Base-by-base conservation (phyloP, 2,797 vertebrate genomes). In the Poeciliopsis turneri region DNA sequence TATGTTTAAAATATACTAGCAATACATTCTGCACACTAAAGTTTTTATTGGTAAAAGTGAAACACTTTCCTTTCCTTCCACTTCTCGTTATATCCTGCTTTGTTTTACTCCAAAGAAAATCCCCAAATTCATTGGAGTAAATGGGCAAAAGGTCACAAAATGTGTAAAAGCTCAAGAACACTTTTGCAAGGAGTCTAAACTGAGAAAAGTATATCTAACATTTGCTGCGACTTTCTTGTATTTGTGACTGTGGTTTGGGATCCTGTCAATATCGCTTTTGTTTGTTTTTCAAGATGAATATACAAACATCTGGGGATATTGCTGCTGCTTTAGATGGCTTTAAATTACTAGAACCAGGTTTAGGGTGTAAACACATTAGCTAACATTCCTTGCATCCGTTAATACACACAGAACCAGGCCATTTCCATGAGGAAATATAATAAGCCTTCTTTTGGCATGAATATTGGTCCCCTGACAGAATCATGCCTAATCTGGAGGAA, bases 341-440 rank as follows among this genome's bases (percentile, higher is more conserved):
- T 92, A 78, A 82, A 82, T 84, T 86, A 84, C 83, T 88, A 83
- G 90, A 93, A 93, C 74, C 84, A 90, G 90, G 90, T 94, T 93
- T 92, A 90, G 91, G 83, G 88, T 89, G 90, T 89, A 93, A 95
- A 95, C 89, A 94, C 86, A 95, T 95, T 92, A 94, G 85, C 86
- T 87, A 93, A 93, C 75, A 76, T 90, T 87, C 88, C 89, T 78
- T 79, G 89, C 80, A 78, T 89, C 82, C 33, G 51, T 87, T 90
- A 92, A 92, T 90, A 85, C 77, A 84, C 43, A 11, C 73, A 75
- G 82, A 82, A 84, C 75, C 28, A 74, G 80, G 68, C 66, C 11
- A 86, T 90, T 70, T 92, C 90, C 90, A 93, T 86, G 86, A 92
- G 78, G 85, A 93, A 94, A 94, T 90, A 90, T 74, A 92, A 91